phyloP scores from a whole-genome alignment of 2,888 invertebrate genomes.

The Mythimna loreyi region DNA sequence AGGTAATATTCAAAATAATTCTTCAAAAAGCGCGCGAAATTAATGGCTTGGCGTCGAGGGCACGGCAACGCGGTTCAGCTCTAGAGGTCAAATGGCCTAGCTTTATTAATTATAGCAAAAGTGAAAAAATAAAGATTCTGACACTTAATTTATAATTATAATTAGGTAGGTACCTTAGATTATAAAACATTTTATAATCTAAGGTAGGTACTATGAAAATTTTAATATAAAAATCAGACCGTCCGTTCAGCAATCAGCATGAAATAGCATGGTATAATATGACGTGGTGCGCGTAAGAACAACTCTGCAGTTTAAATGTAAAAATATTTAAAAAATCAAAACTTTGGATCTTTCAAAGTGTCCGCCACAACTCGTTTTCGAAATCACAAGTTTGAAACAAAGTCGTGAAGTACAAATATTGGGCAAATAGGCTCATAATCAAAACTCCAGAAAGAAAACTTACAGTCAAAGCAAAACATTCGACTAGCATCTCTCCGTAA shows the following conservation, averaged over 20 bases:
- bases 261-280: slow-evolving; percentile 2
- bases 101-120: too few species aligned
- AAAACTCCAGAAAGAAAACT: slow-evolving; percentile 59
- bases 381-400: slow-evolving; percentile 43
- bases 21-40: too few species aligned
- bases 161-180: too few species aligned
- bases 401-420: slow-evolving; percentile 44
- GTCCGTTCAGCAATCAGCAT: background rate
- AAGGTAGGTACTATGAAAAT: background rate
- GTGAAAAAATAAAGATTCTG: too few species aligned
- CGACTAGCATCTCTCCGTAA: slow-evolving; percentile 78
- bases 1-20: too few species aligned
- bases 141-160: too few species aligned
- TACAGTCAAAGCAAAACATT: slow-evolving; percentile 79
- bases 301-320: background rate
- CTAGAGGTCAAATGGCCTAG: too few species aligned
- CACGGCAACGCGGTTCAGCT: too few species aligned
- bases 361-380: slow-evolving; percentile 12
- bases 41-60: too few species aligned
- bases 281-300: slow-evolving; percentile 7
- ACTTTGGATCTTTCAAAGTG: background rate
- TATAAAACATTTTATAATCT: too few species aligned
- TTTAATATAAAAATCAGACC: background rate
- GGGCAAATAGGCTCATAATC: slow-evolving; percentile 54
- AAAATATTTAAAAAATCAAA: background rate